These are phyloP conservation scores for Limnephilus rhombicus DNA, from an alignment of 2,888 invertebrate genomes.

Conservation along the genomic window DNA sequence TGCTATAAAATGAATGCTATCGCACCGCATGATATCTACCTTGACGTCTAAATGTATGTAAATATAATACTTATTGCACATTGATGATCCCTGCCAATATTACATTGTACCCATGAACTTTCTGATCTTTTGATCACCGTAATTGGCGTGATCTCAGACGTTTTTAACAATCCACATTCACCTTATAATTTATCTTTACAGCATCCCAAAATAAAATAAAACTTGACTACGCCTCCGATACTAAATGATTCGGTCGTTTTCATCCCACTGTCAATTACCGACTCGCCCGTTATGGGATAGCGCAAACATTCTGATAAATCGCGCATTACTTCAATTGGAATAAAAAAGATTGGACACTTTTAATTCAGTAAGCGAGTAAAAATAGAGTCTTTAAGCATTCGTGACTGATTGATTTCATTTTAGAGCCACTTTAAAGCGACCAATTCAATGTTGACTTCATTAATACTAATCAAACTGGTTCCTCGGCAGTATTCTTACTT, in stretches of 20 bases:
- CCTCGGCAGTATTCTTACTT: background rate
- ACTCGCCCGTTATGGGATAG: background rate
- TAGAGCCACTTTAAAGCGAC: constrained; percentile 28
- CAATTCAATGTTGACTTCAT: constrained; percentile 14
- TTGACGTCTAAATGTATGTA: background rate
- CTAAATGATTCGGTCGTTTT: constrained; percentile 1
- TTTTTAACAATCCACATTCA: background rate
- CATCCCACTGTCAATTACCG: constrained; percentile 1
- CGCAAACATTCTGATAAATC: constrained; percentile 1
- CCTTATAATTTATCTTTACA: background rate
- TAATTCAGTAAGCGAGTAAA: background rate
- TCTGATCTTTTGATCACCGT: background rate
- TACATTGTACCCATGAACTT: background rate
- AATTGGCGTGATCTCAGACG: constrained; percentile 1
- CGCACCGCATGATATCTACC: background rate
- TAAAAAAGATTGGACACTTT: constrained; percentile 1
- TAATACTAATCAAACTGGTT: constrained; percentile 22
- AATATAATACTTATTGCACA: background rate
- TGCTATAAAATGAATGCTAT: background rate
- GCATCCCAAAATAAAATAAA: background rate
- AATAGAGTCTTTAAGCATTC: background rate
- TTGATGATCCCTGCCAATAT: background rate
- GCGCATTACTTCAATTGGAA: constrained; percentile 1
- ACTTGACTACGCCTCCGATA: background rate
- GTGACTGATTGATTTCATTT: constrained; percentile 37